Base-by-base conservation (phyloP, 2,888 invertebrate species). In the Elgonia sp. region DNA sequence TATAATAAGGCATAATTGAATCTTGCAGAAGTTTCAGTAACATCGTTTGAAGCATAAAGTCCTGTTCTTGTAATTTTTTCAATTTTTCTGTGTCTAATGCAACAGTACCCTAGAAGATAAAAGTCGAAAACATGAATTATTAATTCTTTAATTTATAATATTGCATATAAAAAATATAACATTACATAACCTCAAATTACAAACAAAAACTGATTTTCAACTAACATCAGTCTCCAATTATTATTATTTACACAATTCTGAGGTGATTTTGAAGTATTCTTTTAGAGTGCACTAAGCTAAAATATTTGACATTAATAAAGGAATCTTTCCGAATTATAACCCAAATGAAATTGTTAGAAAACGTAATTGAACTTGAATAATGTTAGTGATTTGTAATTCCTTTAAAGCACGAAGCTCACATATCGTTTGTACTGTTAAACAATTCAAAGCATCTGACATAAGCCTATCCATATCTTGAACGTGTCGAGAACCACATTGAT, bases 401-500 rank as follows among this genome's bases (percentile, higher is more conserved):
- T 76, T 79, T 60, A 75, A 82, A 84, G 80, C 77, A 86, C 76
- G 65, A 88, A 77, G 79, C 65, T 69, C 40, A 72, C 76, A 70
- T 86, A 83, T 84, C 76, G 85, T 79, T 90, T 70, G 72, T 72
- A 72, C 85, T 57, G 86, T 62, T 83, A 73, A 86, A 89, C 81
- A 84, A 86, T 88, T 84, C 79, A 84, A 86, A 84, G 80, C 60
- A 87, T 86, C 79, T 89, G 82, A 77, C 81, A 72, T 69, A 39
- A 86, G 69, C 69, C 69, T 86, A 87, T 87, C 86, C 69, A 72
- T 88, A 86, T 89, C 89, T 82, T 18, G 60, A 72, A 84, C 84
- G 83, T 90, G 89, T 89, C 90, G 86, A 91, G 90, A 90, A 89
- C 88, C 88, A 90, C 86, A 86, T 90, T 86, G 84, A 85, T 88